Percentiles rank a stretch among this genome's conserved stretches.
Conservation (phyloP, 2,113 vertebrate species). For the Sapayoa aenigma region DNA sequence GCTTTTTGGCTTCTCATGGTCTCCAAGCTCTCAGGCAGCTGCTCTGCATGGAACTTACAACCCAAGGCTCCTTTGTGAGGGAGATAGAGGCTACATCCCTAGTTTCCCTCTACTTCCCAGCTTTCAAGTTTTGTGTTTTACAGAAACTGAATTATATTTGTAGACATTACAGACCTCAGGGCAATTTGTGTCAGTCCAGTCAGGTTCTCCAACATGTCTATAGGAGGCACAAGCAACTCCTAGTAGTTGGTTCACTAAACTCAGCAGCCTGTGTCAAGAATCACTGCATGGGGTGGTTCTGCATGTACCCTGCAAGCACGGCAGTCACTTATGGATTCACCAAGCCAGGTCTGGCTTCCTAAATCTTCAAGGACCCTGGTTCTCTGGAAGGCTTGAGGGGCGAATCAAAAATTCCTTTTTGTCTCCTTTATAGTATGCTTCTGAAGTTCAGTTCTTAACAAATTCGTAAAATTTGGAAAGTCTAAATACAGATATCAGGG, state of each 20-base stretch:
- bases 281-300: not conserved
- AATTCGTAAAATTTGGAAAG: not conserved
- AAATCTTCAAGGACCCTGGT: not conserved
- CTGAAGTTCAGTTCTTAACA: not conserved
- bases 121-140: not conserved
- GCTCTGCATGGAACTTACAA: not conserved
- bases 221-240: not conserved
- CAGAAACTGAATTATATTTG: not conserved
- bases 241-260: not conserved
- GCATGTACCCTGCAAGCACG: not conserved
- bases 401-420: not conserved
- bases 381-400: not conserved
- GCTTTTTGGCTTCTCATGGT: not conserved
- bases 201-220: not conserved
- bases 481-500: not conserved
- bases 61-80: not conserved
- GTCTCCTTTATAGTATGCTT: not conserved
- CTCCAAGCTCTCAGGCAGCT: slow-evolving; percentile 7
- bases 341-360: not conserved
- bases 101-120: not conserved
- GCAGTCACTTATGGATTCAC: not conserved
- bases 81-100: not conserved
- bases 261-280: not conserved
- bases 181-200: not conserved
- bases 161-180: not conserved